A percentile compares a stretch with the other conserved stretches of the same genome.
Conservation (phyloP, 2,888 invertebrate genomes). For the Thysanoteuthis rhombus region DNA sequence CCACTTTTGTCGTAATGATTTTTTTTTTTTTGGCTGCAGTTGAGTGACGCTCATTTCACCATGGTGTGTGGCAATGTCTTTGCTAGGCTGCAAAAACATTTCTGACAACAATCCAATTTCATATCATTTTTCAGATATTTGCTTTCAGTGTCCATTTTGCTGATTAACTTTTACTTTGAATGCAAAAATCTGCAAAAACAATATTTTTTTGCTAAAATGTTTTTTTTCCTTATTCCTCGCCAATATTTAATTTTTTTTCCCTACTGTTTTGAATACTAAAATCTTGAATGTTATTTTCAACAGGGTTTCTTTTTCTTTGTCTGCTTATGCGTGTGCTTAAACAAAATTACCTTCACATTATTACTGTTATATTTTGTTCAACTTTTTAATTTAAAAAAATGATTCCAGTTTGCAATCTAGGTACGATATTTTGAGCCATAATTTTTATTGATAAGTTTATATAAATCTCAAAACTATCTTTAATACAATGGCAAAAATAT, state of each 20-base stretch:
- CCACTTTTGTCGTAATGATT: background rate
- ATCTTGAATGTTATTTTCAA: constrained; percentile 13
- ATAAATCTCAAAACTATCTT: too few species aligned
- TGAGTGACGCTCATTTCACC: background rate
- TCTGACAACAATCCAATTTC: constrained; percentile 15
- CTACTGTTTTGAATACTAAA: background rate
- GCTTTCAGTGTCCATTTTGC: background rate
- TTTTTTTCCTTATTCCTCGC: too few species aligned
- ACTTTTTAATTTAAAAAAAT: too few species aligned
- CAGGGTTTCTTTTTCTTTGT: background rate
- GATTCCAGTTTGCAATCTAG: too few species aligned
- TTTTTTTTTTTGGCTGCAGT: background rate
- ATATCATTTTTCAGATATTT: constrained; percentile 15
- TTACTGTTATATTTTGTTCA: too few species aligned
- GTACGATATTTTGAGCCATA: too few species aligned
- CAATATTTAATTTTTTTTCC: background rate
- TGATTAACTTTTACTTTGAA: background rate
- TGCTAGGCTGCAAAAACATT: background rate
- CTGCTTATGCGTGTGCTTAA: background rate
- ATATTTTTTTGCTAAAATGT: too few species aligned
- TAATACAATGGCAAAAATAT: too few species aligned
- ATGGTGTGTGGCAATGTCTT: background rate
- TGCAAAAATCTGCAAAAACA: background rate
- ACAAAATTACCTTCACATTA: background rate
- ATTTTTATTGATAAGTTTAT: too few species aligned